phyloP scores from a whole-genome alignment of 2,113 vertebrate species.

The Caracal caracal region DNA sequence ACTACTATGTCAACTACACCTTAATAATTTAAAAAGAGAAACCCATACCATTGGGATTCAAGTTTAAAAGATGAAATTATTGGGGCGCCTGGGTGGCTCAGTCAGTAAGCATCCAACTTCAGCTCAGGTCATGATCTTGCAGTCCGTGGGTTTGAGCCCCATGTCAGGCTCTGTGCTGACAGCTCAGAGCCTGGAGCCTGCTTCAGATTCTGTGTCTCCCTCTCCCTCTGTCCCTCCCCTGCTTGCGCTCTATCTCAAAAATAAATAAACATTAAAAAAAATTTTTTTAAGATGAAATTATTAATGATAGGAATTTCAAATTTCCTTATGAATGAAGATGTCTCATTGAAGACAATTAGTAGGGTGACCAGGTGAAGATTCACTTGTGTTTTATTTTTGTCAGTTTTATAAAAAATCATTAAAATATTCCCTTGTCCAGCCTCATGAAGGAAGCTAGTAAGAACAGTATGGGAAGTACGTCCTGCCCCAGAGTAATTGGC shows the following conservation, averaged over 20 bases:
- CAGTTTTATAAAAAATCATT: not conserved
- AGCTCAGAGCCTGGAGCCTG: too few relatives aligned
- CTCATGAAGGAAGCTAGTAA: not conserved
- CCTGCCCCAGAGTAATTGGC: not conserved
- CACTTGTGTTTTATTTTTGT: not conserved
- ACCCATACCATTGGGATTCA: not conserved
- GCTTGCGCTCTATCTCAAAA: too few relatives aligned
- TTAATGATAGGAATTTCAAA: conserved; percentile 3
- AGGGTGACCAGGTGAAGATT: not conserved
- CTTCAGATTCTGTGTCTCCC: too few relatives aligned
- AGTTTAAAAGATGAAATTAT: not conserved
- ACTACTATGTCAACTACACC: not conserved
- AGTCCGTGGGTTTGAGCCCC: too few relatives aligned
- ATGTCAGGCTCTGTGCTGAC: too few relatives aligned
- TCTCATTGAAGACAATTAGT: not conserved
- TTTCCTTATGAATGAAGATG: not conserved
- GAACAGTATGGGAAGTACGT: not conserved
- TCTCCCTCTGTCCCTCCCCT: too few relatives aligned
- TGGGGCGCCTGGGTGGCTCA: too few relatives aligned
- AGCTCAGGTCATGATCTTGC: too few relatives aligned
- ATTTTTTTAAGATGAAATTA: not conserved
- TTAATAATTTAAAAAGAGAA: not conserved
- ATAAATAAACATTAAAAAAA: too few relatives aligned
- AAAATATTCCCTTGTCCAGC: not conserved
- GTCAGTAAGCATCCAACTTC: too few relatives aligned